Percentiles rank a stretch among this genome's conserved stretches.
These are phyloP conservation scores for Eubucco bourcierii DNA, from an alignment of 2,113 vertebrate genomes.

Conservation along the genomic window DNA sequence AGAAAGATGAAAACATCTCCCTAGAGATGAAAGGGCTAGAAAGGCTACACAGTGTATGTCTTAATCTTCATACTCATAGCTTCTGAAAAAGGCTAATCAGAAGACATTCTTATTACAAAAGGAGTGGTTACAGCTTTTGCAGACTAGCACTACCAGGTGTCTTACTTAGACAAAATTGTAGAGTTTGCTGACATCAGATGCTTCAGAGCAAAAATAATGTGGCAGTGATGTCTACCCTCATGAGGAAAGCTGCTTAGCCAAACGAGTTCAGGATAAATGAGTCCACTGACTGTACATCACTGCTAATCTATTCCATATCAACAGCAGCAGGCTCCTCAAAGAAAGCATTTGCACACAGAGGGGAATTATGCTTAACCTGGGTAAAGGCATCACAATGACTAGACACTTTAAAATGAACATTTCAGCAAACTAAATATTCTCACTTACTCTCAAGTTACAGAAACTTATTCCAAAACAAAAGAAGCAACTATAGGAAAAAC, in stretches of 20 bases:
- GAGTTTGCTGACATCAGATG: not conserved
- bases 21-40: not conserved
- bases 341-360: not conserved
- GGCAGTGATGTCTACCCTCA: not conserved
- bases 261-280: not conserved
- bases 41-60: not conserved
- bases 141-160: not conserved
- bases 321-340: constrained; percentile 9
- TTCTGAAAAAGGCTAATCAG: constrained; percentile 7
- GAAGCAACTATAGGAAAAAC: constrained; percentile 1
- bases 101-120: not conserved
- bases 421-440: constrained; percentile 12
- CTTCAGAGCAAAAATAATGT: not conserved
- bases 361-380: not conserved
- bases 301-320: not conserved
- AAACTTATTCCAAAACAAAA: not conserved
- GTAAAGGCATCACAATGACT: constrained; percentile 14
- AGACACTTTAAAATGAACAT: constrained; percentile 4
- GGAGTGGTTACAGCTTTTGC: not conserved
- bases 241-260: not conserved
- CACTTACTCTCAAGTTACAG: not conserved
- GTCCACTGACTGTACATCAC: not conserved
- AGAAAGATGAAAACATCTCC: not conserved
- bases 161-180: not conserved
- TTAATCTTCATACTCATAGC: not conserved